phyloP scores from a whole-genome alignment of 1,140 invertebrate species.

The Potamilus streckersoni region DNA sequence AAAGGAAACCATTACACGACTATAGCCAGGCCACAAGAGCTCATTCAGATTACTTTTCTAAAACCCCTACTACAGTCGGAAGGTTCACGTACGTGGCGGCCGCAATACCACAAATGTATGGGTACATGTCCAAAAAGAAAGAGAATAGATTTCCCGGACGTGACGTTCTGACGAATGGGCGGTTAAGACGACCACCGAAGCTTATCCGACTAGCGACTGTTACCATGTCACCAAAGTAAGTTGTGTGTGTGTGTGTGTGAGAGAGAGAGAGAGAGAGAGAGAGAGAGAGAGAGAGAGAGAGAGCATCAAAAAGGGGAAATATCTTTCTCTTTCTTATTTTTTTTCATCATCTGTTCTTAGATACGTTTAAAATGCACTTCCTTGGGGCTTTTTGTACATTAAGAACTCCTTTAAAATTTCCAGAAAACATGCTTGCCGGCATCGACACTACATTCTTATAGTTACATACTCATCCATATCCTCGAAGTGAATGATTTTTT shows the following conservation, averaged over 20 bases:
- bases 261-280: no score
- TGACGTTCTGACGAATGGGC: background rate
- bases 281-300: no score
- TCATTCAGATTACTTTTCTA: conserved; percentile 31
- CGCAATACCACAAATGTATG: conserved; percentile 11
- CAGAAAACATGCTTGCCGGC: no score
- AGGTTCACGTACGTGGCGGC: conserved; percentile 18
- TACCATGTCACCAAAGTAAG: conserved; percentile 34
- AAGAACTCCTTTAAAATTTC: no score
- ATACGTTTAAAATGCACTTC: no score
- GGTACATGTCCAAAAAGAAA: background rate
- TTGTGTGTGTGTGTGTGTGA: background rate
- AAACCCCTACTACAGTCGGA: conserved; percentile 11
- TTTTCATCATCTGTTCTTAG: no score
- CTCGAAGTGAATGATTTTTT: no score
- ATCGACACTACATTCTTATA: no score
- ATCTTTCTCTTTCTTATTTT: no score
- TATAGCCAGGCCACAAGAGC: conserved; percentile 19
- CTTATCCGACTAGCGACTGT: conserved; percentile 26
- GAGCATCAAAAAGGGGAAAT: no score
- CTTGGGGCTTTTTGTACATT: no score
- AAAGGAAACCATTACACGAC: conserved; percentile 22
- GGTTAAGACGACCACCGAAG: conserved; percentile 24
- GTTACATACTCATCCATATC: no score
- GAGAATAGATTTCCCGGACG: conserved; percentile 4